Conservation (phyloP, 1,140 invertebrate species). For the Rhyzopertha dominica region DNA sequence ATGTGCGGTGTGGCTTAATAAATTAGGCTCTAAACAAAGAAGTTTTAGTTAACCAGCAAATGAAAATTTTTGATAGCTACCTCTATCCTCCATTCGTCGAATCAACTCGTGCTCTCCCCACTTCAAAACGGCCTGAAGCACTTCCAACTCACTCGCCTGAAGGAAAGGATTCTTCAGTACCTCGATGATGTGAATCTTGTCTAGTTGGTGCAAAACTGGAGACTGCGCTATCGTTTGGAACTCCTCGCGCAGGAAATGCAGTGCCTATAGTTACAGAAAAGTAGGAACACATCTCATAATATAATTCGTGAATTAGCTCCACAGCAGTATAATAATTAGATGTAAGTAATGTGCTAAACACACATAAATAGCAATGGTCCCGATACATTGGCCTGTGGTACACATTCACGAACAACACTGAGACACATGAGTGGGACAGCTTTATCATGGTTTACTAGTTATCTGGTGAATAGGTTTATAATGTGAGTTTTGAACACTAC, state of each 20-base stretch:
- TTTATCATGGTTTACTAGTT: too few species aligned
- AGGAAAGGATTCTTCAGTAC: constrained; percentile 84
- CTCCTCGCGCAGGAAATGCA: constrained; percentile 72
- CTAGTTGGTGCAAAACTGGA: constrained; percentile 72
- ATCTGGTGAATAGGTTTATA: too few species aligned
- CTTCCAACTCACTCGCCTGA: constrained; percentile 85
- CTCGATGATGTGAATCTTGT: constrained; percentile 72
- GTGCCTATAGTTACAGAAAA: constrained; percentile 49
- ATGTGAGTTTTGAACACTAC: too few species aligned
- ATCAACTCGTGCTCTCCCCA: constrained; percentile 87
- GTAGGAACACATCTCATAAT: too few species aligned
- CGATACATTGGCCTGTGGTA: too few species aligned
- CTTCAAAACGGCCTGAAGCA: constrained; percentile 79
- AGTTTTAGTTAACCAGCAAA: background rate
- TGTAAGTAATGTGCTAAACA: too few species aligned
- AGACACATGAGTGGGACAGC: too few species aligned
- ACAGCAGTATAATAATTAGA: too few species aligned
- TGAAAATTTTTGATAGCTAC: constrained; percentile 37
- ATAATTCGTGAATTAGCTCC: too few species aligned
- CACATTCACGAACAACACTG: too few species aligned
- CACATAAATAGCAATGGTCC: too few species aligned
- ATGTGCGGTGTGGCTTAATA: constrained; percentile 87
- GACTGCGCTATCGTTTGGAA: constrained; percentile 70
- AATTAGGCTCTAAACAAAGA: constrained; percentile 71
- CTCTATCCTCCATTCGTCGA: constrained; percentile 75